Base-by-base conservation (phyloP, 2,888 invertebrate genomes). In the Drosophila colorata region DNA sequence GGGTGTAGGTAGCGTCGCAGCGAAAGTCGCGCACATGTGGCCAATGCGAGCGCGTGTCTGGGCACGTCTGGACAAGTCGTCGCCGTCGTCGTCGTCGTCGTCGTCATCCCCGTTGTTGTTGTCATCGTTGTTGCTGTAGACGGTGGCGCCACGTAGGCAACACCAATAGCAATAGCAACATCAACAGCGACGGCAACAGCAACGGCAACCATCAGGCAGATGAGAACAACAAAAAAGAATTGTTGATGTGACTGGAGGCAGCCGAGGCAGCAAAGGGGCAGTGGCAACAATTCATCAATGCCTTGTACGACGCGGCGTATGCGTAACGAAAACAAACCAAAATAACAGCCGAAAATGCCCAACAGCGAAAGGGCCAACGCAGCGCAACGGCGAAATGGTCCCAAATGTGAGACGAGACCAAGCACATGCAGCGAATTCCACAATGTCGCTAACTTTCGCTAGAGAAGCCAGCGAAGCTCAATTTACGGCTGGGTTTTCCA, bases 261-360 rank as follows among this genome's bases (percentile, higher is more conserved):
- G 47, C 48, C n/a, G n/a, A 44, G 52, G 46, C 48, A 11, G 18
- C 46, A 56, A 40, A 58, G 49, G 55, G 53, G 60, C 75, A 67
- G 64, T 68, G 70, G 75, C 75, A 80, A 81, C 87, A 85, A 87
- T 85, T 83, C 83, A 85, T 85, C 87, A 83, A 83, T 85, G 82
- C 77, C 74, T 49, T 46, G 55, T 49, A 64, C 63, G 65, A 71
- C 52, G 71, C 66, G 84, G 78, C 87, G 78, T 80, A 76, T 87
- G 79, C 81, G 81, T 81, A 84, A 77, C 79, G 69, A 73, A 78
- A 77, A 59, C 52, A 56, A 53, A 59, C 23, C 40, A 37, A 46
- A 55, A 38, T 31, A 41, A 8, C 57, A 56, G 58, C 16, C 31
- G 47, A 40, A 44, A 51, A 49, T 35, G 59, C 8, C 43, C 40